A percentile compares a stretch with the other conserved stretches of the same genome.
Conservation (phyloP, 2,888 invertebrate genomes). For the Archaeoteleia sp. region DNA sequence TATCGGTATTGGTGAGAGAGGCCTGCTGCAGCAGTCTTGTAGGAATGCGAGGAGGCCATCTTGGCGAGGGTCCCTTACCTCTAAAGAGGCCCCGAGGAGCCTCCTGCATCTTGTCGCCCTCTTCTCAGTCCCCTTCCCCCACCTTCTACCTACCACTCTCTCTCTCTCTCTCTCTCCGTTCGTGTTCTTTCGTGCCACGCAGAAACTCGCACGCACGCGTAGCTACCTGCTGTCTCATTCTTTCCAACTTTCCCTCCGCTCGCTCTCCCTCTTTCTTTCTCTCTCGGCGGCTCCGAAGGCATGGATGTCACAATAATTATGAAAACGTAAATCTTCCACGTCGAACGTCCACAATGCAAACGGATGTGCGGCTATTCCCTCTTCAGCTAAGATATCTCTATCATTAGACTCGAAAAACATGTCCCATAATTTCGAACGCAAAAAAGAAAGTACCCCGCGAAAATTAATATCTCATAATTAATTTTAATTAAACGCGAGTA, state of each 20-base stretch:
- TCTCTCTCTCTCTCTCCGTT: constrained; percentile 33
- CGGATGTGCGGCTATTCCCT: constrained; percentile 2
- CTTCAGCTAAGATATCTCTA: neutral
- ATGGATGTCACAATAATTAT: constrained; percentile 69
- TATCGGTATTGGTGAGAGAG: constrained; percentile 42
- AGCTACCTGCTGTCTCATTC: neutral
- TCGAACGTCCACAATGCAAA: constrained; percentile 31
- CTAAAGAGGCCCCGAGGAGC: constrained; percentile 61
- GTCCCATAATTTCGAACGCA: too few species aligned
- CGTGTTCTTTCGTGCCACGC: constrained; percentile 31
- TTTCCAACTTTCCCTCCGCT: neutral
- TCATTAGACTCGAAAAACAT: neutral
- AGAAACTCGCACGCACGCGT: constrained; percentile 44
- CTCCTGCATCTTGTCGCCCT: constrained; percentile 57
- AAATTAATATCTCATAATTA: too few species aligned
- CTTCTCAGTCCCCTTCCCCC: constrained; percentile 40
- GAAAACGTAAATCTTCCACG: constrained; percentile 64
- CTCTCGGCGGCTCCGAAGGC: constrained; percentile 48
- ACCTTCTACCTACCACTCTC: neutral
- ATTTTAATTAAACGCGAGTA: too few species aligned
- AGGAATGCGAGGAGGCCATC: constrained; percentile 73
- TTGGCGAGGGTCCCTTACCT: constrained; percentile 63
- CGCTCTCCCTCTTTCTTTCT: constrained; percentile 23
- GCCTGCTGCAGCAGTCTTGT: constrained; percentile 50
- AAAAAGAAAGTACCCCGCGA: too few species aligned